These are phyloP conservation scores for Drosophila subquinaria DNA, from an alignment of 2,888 invertebrate species.

Conservation along the genomic window DNA sequence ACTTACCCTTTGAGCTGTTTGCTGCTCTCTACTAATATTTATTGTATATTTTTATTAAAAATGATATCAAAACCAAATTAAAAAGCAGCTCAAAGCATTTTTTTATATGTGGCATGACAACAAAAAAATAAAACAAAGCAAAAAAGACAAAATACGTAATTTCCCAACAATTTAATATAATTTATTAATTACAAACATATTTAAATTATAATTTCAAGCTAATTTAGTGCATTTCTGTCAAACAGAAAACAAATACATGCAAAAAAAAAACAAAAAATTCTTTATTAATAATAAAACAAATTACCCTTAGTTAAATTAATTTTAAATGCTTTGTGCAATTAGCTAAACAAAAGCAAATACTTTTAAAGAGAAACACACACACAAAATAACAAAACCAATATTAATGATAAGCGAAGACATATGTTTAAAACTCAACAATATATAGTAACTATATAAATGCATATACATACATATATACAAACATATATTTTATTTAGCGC, in stretches of 20 bases:
- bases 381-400: conserved; percentile 21
- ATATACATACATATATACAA: conserved; percentile 35
- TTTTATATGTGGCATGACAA: conserved; percentile 40
- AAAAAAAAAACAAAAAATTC: conserved; percentile 36
- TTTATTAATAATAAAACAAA: conserved; percentile 38
- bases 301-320: conserved; percentile 65
- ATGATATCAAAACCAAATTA: conserved; percentile 52
- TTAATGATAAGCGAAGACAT: conserved; percentile 46
- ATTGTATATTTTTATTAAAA: conserved; percentile 65
- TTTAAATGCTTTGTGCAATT: conserved; percentile 66
- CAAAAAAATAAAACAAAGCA: conserved; percentile 19
- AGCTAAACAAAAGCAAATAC: conserved; percentile 43
- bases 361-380: conserved; percentile 26
- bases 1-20: conserved; percentile 67
- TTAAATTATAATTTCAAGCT: conserved; percentile 41
- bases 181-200: conserved; percentile 40
- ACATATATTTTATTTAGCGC: conserved; percentile 71
- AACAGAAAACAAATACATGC: conserved; percentile 65
- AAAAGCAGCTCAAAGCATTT: conserved; percentile 67
- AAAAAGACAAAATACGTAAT: conserved; percentile 38
- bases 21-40: conserved; percentile 69
- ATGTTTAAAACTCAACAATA: conserved; percentile 41
- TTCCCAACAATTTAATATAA: conserved; percentile 41
- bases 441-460: conserved; percentile 46
- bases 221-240: conserved; percentile 71